Percentiles rank a stretch among this genome's conserved stretches.
Conservation (phyloP, 92 coral and sea anemone species). For the Blastomussa wellsi region DNA sequence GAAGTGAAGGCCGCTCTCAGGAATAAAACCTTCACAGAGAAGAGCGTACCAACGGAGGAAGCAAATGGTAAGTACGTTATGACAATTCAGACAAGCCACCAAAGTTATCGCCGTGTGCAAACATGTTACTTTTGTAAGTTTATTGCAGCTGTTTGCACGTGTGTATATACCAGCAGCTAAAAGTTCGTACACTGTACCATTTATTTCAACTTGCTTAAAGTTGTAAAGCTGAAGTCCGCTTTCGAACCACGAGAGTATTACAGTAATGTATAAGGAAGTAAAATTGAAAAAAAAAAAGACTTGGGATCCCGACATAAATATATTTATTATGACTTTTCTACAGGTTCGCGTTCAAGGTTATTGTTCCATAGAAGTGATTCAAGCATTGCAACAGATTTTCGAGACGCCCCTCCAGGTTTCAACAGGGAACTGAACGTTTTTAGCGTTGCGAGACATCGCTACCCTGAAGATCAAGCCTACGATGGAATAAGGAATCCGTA, state of each 20-base stretch:
- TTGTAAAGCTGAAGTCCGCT: too few species aligned
- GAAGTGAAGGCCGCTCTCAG: not conserved
- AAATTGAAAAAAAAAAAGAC: not conserved
- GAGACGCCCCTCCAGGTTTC: not conserved
- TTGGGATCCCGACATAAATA: not conserved
- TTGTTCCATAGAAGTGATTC: not conserved
- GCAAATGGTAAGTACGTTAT: conserved; percentile 3
- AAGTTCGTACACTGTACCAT: too few species aligned
- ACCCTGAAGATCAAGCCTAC: conserved; percentile 32
- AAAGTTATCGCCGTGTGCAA: too few species aligned
- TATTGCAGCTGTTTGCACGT: too few species aligned
- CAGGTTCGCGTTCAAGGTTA: not conserved
- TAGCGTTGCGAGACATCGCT: not conserved
- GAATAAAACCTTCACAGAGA: not conserved
- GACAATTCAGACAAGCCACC: too few species aligned
- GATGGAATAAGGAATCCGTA: conserved; percentile 82
- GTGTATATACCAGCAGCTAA: too few species aligned
- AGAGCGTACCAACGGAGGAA: conserved; percentile 8
- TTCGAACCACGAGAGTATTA: not conserved
- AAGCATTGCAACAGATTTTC: not conserved
- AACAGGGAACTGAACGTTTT: not conserved
- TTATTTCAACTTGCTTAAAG: too few species aligned
- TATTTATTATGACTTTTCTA: not conserved
- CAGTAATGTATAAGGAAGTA: not conserved
- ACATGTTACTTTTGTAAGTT: too few species aligned